Conservation (phyloP, 2,113 vertebrate species). For the Gallinago media region DNA sequence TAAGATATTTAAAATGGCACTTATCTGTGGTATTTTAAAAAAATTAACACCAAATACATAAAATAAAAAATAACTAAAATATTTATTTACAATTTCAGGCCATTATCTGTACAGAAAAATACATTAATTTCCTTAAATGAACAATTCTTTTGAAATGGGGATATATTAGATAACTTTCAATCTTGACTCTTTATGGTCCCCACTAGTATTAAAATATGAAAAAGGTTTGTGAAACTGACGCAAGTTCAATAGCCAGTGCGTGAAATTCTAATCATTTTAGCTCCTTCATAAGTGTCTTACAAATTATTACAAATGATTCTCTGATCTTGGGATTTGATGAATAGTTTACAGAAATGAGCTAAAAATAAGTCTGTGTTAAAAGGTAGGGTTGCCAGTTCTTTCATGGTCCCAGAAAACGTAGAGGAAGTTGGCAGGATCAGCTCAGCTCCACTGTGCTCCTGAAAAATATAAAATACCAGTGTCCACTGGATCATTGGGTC, state of each 20-base stretch:
- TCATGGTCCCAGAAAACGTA: slow-evolving; percentile 64
- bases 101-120: neutral
- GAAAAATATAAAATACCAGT: slow-evolving; percentile 71
- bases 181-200: neutral
- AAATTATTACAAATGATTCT: neutral
- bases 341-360: slow-evolving; percentile 12
- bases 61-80: neutral
- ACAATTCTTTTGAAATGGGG: neutral
- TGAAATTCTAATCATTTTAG: neutral
- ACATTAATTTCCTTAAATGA: neutral
- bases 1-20: neutral
- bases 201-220: neutral
- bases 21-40: neutral
- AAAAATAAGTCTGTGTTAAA: slow-evolving; percentile 35
- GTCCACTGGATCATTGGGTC: slow-evolving; percentile 64
- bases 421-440: slow-evolving; percentile 67
- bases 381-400: slow-evolving; percentile 54
- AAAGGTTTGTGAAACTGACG: neutral
- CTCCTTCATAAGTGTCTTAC: neutral
- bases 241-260: neutral
- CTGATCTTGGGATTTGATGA: slow-evolving; percentile 26
- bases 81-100: neutral
- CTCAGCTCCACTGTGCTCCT: slow-evolving; percentile 68
- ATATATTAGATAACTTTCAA: neutral
- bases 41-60: neutral